phyloP scores from a whole-genome alignment of 2,888 invertebrate genomes.

The Amphipoea lucens region DNA sequence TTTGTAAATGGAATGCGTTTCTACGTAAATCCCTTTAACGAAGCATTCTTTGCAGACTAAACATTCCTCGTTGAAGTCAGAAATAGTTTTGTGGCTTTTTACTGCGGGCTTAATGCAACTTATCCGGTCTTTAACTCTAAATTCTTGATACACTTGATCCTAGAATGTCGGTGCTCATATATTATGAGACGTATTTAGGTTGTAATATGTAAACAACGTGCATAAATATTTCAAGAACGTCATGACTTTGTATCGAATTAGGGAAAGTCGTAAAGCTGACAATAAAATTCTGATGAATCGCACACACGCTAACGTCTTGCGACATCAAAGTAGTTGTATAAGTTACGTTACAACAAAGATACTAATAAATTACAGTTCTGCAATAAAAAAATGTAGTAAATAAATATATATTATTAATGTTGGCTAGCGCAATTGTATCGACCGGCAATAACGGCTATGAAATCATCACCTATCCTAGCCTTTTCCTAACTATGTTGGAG shows the following conservation, averaged over 20 bases:
- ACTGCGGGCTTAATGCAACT: slow-evolving; percentile 24
- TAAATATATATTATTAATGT: slow-evolving; percentile 40
- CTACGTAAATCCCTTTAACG: slow-evolving; percentile 76
- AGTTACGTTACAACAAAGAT: slow-evolving; percentile 64
- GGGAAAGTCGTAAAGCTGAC: slow-evolving; percentile 73
- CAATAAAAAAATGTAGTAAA: slow-evolving; percentile 74
- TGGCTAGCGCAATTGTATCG: slow-evolving; percentile 23
- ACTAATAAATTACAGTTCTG: slow-evolving; percentile 68
- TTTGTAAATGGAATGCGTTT: slow-evolving; percentile 79
- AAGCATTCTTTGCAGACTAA: slow-evolving; percentile 69
- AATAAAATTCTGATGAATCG: slow-evolving; percentile 78
- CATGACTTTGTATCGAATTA: slow-evolving; percentile 59
- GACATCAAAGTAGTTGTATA: slow-evolving; percentile 69
- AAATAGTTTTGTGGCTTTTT: slow-evolving; percentile 69
- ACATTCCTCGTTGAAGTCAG: slow-evolving; percentile 73
- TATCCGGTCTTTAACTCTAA: slow-evolving; percentile 42
- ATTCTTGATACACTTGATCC: slow-evolving; percentile 38
- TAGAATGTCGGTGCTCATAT: slow-evolving; percentile 17
- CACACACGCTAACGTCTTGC: slow-evolving; percentile 66
- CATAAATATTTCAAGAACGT: slow-evolving; percentile 44
- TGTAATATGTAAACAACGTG: slow-evolving; percentile 30
- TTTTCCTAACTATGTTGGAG: too few species aligned
- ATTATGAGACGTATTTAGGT: slow-evolving; percentile 30
- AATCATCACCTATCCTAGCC: too few species aligned
- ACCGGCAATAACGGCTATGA: neutral